Evolutionary conservation across 2,797 vertebrate species (phyloP).

Genomic region (Ctenosaura bakeri): DNA sequence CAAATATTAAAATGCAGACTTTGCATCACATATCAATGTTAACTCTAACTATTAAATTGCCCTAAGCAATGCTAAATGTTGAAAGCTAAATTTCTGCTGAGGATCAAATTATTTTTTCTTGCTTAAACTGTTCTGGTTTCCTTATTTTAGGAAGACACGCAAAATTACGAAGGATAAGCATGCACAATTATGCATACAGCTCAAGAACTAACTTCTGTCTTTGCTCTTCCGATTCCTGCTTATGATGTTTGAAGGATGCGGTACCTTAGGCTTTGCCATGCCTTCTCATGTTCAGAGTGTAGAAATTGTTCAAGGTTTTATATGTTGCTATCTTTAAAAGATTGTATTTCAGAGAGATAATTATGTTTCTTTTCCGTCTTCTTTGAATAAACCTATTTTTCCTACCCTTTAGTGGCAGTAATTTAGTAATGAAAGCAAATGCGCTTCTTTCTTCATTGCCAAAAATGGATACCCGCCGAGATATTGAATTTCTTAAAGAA

Average conservation of each 20-base stretch:
- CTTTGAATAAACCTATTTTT: conserved; percentile 3
- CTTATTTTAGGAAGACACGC: neutral
- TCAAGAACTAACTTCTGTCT: neutral
- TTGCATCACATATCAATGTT: neutral
- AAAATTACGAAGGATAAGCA: neutral
- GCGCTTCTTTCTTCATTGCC: conserved; percentile 89
- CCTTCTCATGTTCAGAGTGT: neutral
- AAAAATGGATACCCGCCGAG: conserved; percentile 85
- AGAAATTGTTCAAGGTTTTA: rapidly evolving
- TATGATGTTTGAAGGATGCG: neutral
- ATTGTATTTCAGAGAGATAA: neutral
- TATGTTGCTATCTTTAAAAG: neutral
- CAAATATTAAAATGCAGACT: neutral
- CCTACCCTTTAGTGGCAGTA: conserved; percentile 84
- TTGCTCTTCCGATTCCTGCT: neutral
- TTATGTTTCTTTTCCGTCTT: too few species aligned
- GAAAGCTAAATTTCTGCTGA: neutral
- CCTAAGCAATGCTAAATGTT: neutral
- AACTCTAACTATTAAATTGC: neutral
- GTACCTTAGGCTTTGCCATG: neutral
- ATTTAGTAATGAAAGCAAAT: conserved; percentile 95
- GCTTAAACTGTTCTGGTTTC: neutral
- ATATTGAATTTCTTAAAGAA: conserved; percentile 86
- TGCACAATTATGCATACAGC: neutral
- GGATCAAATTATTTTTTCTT: neutral